Base-by-base conservation (phyloP, 2,113 vertebrate genomes). In the Athene noctua region DNA sequence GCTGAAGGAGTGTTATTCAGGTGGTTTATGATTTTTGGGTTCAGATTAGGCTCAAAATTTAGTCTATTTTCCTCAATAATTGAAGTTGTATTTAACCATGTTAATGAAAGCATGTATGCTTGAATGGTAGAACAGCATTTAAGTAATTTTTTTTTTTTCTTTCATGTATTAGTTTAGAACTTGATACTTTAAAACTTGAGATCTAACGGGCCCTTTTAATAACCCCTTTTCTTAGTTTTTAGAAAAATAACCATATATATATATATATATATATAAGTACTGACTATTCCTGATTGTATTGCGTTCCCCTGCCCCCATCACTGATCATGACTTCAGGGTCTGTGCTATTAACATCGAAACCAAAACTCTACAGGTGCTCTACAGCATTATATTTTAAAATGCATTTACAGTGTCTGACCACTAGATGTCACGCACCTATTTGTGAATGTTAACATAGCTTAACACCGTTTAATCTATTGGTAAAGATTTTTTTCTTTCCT, bases 341-440 rank as follows among this genome's bases (percentile, higher is more conserved):
- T n/a, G 20, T 70, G 19, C 46, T 77, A 59, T 36, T 34, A 47
- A 18, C 15, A 30, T 3, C 2, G 3, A 29, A 38, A 30, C 15
- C 30, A 27, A 52, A 80, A 32, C 49, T 7, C 49, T 7, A 4
- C 20, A 20, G 68, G 29, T 46, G 26, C 38, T 57, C 17, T n/a
- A 9, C 30, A 49, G 59, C 57, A 4, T 17, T 20, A 1, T 61
- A 40, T 10, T 23, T 68, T 47, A 42, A 18, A 18, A 57, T 55
- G 68, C 71, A 26, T 51, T 96, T 92, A 36, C 77, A 26, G 6
- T 19, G 5, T 88, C 21, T 57, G 57, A 63, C 96, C 98, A 97
- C 95, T 96, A 97, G 98, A 89, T 98, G 98, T 97, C 97, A 97
- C 11, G 86, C 95, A 71, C 47, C 70, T 65, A 86, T 62, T 85